These are phyloP conservation scores for Oreochromis spilurus DNA, from an alignment of 2,113 vertebrate species.

Conservation along the genomic window DNA sequence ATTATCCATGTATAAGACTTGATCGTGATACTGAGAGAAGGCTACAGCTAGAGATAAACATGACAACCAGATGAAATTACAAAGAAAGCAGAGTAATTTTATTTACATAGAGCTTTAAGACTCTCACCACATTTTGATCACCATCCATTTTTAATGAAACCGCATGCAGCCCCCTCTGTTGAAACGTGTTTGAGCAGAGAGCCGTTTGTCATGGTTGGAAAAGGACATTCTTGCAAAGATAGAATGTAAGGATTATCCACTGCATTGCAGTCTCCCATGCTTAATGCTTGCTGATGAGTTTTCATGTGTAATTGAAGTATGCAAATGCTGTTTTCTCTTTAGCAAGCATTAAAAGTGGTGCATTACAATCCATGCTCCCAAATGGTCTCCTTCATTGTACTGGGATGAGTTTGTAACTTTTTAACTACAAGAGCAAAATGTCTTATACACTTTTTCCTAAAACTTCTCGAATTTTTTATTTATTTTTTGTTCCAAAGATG, in stretches of 20 bases:
- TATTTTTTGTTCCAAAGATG: neutral
- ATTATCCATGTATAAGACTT: neutral
- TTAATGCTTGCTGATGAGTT: slow-evolving; percentile 15
- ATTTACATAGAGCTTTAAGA: slow-evolving; percentile 27
- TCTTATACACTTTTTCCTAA: neutral
- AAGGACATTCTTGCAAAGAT: slow-evolving; percentile 18
- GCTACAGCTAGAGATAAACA: neutral
- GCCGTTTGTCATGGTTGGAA: slow-evolving; percentile 34
- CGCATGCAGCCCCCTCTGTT: slow-evolving; percentile 15
- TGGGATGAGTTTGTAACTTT: slow-evolving; percentile 1
- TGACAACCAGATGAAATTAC: neutral
- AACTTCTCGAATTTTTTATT: neutral
- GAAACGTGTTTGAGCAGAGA: slow-evolving; percentile 10
- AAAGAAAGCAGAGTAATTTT: neutral
- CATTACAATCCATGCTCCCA: neutral
- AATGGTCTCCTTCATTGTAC: neutral
- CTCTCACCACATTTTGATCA: slow-evolving; percentile 34
- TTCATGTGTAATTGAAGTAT: neutral
- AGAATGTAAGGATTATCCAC: slow-evolving; percentile 1
- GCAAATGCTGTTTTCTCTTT: neutral
- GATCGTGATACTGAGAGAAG: neutral
- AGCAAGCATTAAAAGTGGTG: neutral
- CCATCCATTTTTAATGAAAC: slow-evolving; percentile 58
- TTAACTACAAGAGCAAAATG: neutral
- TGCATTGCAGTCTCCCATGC: neutral